Conservation (phyloP, 2,888 invertebrate genomes). For the Leucophenga montana region DNA sequence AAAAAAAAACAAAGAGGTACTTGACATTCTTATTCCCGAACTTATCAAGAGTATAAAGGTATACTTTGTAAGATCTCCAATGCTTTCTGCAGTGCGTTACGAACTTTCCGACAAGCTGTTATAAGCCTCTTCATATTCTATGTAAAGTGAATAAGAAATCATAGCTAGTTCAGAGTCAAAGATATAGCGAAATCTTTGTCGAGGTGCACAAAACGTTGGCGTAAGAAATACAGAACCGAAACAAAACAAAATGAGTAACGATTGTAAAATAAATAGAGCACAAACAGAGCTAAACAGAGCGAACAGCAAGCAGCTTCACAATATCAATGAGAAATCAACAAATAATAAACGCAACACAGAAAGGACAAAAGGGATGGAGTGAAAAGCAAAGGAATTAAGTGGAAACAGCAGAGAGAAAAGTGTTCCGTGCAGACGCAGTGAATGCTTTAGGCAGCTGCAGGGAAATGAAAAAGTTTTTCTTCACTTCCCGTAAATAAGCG, state of each 20-base stretch:
- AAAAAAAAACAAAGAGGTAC: too few species aligned
- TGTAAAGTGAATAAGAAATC: background rate
- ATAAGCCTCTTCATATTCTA: too few species aligned
- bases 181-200: background rate
- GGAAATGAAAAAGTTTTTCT: slow-evolving; percentile 24
- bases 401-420: background rate
- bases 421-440: background rate
- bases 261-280: background rate
- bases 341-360: slow-evolving; percentile 20
- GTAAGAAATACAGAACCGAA: slow-evolving; percentile 7
- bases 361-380: background rate
- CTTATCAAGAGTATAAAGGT: too few species aligned
- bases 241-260: background rate
- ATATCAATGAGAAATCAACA: slow-evolving; percentile 21
- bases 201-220: background rate
- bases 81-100: too few species aligned
- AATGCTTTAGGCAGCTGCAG: slow-evolving; percentile 13
- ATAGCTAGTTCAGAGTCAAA: background rate
- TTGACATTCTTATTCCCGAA: too few species aligned
- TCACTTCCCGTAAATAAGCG: slow-evolving; percentile 18
- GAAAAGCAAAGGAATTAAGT: background rate
- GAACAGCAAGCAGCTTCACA: slow-evolving; percentile 14
- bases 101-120: too few species aligned
- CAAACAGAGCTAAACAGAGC: background rate
- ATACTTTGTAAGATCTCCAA: too few species aligned